Percentiles rank a stretch among this genome's conserved stretches.
Evolutionary conservation across 2,888 invertebrate genomes (phyloP).

Genomic region (Chaetogeoica ovagalla): DNA sequence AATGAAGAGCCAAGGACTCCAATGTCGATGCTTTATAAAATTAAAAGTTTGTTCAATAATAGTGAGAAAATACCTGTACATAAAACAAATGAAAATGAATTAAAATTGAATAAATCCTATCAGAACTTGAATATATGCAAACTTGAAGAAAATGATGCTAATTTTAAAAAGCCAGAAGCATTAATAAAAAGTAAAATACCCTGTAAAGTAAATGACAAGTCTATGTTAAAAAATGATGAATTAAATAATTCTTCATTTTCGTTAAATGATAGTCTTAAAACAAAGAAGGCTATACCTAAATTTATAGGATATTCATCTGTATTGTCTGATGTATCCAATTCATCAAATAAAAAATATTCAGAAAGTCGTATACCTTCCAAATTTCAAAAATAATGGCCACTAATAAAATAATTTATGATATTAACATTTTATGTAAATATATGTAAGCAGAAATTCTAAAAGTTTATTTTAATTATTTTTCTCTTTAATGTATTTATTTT

Average conservation of each 20-base stretch:
- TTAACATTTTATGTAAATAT: too few relatives aligned
- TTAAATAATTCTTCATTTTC: constrained; percentile 20
- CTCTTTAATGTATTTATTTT: too few relatives aligned
- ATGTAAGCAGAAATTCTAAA: too few relatives aligned
- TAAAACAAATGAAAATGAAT: constrained; percentile 23
- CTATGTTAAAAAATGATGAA: constrained; percentile 17
- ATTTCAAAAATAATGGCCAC: constrained; percentile 24
- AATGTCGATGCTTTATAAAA: constrained; percentile 37
- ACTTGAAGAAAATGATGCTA: constrained; percentile 10
- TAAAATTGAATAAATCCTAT: not conserved
- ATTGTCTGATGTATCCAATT: constrained; percentile 43
- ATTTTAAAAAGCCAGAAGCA: constrained; percentile 23
- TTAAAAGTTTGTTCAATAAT: constrained; percentile 35
- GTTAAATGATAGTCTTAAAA: constrained; percentile 23
- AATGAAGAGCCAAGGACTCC: constrained; percentile 26
- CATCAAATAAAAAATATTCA: constrained; percentile 13
- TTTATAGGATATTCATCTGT: constrained; percentile 3
- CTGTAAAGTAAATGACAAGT: constrained; percentile 23
- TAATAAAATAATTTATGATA: too few relatives aligned
- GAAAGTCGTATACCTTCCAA: constrained; percentile 42
- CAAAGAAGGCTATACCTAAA: constrained; percentile 38
- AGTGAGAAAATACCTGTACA: constrained; percentile 2
- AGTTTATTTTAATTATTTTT: too few relatives aligned
- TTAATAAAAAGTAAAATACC: constrained; percentile 36
- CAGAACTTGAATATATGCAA: not conserved